These are phyloP conservation scores for Adelosebastes latens DNA, from an alignment of 2,797 vertebrate species.

Conservation along the genomic window DNA sequence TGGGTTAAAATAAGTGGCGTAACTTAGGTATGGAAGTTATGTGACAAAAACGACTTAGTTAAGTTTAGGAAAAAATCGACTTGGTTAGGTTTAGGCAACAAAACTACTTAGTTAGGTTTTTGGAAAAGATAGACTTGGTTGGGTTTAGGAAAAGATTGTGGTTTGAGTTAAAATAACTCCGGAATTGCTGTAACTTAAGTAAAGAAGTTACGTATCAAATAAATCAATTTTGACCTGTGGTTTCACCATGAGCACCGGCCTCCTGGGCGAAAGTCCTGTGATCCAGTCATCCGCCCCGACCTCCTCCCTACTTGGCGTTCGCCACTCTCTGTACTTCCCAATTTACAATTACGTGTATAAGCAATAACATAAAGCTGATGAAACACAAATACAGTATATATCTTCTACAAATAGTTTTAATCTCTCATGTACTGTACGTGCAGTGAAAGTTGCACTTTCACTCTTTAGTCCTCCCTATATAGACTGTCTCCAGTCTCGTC, in stretches of 20 bases:
- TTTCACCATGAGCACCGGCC: neutral
- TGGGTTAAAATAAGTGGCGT: too few species aligned
- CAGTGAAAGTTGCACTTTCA: neutral
- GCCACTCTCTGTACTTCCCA: too few species aligned
- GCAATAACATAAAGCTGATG: neutral
- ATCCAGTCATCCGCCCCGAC: neutral
- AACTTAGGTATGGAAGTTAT: too few species aligned
- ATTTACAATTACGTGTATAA: too few species aligned
- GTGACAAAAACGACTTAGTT: neutral
- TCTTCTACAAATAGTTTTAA: conserved; percentile 11
- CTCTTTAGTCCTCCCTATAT: neutral
- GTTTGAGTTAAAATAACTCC: neutral
- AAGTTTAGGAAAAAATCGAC: neutral
- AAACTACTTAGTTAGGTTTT: neutral
- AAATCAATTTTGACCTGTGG: neutral
- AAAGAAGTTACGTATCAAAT: neutral
- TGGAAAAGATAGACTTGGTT: neutral
- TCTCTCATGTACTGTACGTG: neutral
- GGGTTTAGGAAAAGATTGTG: neutral
- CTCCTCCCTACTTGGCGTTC: too few species aligned
- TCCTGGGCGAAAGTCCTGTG: neutral
- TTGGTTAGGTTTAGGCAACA: too few species aligned
- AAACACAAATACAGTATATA: neutral
- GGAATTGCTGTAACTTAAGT: neutral
- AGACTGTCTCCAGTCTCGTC: conserved; percentile 16